Conservation (phyloP, 1,140 invertebrate genomes). For the Acromyrmex charruanus region DNA sequence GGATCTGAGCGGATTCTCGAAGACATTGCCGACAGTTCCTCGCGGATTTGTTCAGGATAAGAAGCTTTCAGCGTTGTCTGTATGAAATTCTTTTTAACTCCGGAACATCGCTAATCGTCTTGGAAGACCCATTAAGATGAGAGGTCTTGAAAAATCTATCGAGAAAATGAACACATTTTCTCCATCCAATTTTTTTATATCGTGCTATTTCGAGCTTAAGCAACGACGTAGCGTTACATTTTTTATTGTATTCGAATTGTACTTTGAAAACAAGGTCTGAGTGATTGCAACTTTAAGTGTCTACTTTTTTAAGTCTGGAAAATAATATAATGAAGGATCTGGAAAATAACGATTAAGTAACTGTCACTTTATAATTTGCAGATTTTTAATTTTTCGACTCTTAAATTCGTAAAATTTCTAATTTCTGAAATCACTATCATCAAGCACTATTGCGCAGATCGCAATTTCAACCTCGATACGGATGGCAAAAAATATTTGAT, state of each 20-base stretch:
- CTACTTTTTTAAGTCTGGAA: not conserved
- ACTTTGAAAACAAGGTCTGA: not conserved
- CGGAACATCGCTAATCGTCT: conserved; percentile 64
- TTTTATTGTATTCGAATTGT: not conserved
- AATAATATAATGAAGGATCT: not conserved
- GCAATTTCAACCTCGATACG: conserved; percentile 1
- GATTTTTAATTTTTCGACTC: not conserved
- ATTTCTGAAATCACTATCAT: not conserved
- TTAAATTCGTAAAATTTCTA: not conserved
- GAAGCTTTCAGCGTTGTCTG: conserved; percentile 67
- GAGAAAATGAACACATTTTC: conserved; percentile 35
- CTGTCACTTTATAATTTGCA: not conserved
- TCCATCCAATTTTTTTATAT: not conserved
- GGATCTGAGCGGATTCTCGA: conserved; percentile 62
- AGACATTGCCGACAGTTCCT: conserved; percentile 52
- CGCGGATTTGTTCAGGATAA: conserved; percentile 67
- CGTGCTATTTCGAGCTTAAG: conserved; percentile 26
- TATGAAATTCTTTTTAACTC: conserved; percentile 65
- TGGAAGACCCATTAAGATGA: conserved; percentile 49
- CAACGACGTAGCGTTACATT: conserved; percentile 3
- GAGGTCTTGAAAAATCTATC: conserved; percentile 29
- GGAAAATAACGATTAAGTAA: not conserved
- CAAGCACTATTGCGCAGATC: not conserved
- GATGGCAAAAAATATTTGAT: not conserved
- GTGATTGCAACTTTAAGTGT: not conserved